A percentile compares a stretch with the other conserved stretches of the same genome.
Evolutionary conservation across 92 coral and sea anemone species (phyloP).

Genomic region (Galaxea fascicularis): DNA sequence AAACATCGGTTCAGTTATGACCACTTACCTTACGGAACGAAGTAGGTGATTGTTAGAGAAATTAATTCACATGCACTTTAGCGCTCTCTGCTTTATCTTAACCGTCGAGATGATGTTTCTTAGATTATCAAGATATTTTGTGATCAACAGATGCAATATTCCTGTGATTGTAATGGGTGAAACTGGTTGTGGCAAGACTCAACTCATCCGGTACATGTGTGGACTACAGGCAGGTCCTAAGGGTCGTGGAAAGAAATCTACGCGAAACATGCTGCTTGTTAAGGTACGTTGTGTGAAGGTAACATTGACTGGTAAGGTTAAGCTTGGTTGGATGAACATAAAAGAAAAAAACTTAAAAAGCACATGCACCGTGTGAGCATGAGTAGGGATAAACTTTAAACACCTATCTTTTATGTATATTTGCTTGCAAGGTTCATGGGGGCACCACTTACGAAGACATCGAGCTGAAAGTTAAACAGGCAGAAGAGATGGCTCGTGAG

Average conservation of each 20-base stretch:
- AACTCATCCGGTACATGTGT: slow-evolving; percentile 85
- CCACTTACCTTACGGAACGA: too few species aligned
- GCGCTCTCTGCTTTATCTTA: not conserved
- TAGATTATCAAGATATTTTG: too few species aligned
- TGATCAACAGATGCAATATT: slow-evolving; percentile 71
- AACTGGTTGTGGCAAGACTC: slow-evolving; percentile 94
- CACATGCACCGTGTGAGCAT: not conserved
- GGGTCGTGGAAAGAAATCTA: slow-evolving; percentile 2
- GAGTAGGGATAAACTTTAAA: too few species aligned
- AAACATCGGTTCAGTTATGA: not conserved
- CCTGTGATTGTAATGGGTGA: slow-evolving; percentile 94
- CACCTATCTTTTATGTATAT: too few species aligned
- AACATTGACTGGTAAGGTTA: not conserved
- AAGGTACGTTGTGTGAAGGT: slow-evolving; percentile 50
- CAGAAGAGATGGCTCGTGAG: slow-evolving; percentile 71
- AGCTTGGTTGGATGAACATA: not conserved
- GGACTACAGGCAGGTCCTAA: slow-evolving; percentile 78
- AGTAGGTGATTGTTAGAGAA: too few species aligned
- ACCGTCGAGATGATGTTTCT: not conserved
- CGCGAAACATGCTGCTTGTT: slow-evolving; percentile 80
- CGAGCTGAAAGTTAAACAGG: slow-evolving; percentile 74
- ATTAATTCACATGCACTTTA: not conserved
- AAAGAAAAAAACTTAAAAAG: not conserved
- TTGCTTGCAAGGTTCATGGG: slow-evolving; percentile 76
- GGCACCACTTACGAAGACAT: slow-evolving; percentile 85